phyloP scores from a whole-genome alignment of 2,113 vertebrate genomes.

The Notiomystis cincta region DNA sequence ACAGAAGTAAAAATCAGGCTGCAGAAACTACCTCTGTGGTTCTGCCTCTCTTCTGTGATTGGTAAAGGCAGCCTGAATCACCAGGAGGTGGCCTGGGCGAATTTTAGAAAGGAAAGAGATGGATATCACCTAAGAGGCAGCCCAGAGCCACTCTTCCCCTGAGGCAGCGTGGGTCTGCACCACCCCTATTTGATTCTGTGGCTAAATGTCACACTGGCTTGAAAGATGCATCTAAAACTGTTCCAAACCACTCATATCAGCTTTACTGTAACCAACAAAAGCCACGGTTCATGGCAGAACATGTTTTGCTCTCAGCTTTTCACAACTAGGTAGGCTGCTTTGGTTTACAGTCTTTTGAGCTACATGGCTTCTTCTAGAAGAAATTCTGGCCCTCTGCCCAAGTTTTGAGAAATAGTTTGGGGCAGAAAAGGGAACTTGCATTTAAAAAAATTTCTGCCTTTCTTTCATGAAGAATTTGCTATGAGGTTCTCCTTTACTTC shows the following conservation, averaged over 20 bases:
- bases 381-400: slow-evolving; percentile 6
- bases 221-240: slow-evolving; percentile 10
- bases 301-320: slow-evolving; percentile 5
- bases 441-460: neutral
- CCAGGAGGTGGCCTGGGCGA: neutral
- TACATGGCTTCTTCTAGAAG: neutral
- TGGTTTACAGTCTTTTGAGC: neutral
- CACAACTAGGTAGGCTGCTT: neutral
- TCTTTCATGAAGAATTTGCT: neutral
- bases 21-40: neutral
- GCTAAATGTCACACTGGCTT: neutral
- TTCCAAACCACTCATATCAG: slow-evolving; percentile 34
- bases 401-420: neutral
- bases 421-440: neutral
- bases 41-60: neutral
- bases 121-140: neutral
- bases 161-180: neutral
- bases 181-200: neutral
- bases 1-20: neutral
- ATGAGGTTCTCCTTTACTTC: neutral
- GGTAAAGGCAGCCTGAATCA: neutral
- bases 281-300: neutral
- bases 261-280: neutral
- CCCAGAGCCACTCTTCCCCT: neutral
- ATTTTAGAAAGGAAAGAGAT: neutral